Conservation (phyloP, 1,140 invertebrate species). For the Brachionus manjavacas region DNA sequence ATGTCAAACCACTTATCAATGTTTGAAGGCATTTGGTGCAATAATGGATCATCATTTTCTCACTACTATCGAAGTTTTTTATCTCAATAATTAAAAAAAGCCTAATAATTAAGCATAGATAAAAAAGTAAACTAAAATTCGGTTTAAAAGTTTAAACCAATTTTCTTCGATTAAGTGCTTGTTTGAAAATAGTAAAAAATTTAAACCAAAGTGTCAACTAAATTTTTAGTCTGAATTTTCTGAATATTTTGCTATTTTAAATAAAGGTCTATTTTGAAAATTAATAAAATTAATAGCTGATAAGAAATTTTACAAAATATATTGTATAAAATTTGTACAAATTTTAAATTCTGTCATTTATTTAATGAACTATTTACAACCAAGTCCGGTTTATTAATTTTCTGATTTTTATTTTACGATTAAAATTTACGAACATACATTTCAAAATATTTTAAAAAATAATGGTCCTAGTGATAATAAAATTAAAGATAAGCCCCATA, state of each 20-base stretch:
- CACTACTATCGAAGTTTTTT: not conserved
- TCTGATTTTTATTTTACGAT: not conserved
- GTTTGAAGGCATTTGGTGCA: not conserved
- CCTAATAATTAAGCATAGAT: not conserved
- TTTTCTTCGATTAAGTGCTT: too few species aligned
- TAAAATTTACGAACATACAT: not conserved
- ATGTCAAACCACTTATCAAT: not conserved
- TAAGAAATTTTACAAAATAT: not conserved
- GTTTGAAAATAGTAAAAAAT: not conserved
- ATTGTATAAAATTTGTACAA: not conserved
- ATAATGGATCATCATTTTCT: not conserved
- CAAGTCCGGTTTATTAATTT: not conserved
- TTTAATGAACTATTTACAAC: not conserved
- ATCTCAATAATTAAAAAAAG: not conserved
- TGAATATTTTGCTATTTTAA: not conserved
- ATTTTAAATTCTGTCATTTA: not conserved
- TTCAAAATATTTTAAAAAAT: not conserved
- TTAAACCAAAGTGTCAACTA: not conserved
- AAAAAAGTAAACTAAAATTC: not conserved
- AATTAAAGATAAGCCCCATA: slow-evolving; percentile 19
- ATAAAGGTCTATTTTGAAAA: too few species aligned
- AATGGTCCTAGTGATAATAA: not conserved
- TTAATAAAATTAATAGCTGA: not conserved
- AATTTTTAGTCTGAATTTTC: not conserved
- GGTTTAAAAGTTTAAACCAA: not conserved